Evolutionary conservation across 2,113 vertebrate genomes (phyloP).

Genomic region (Dunckerocampus dactyliophorus): DNA sequence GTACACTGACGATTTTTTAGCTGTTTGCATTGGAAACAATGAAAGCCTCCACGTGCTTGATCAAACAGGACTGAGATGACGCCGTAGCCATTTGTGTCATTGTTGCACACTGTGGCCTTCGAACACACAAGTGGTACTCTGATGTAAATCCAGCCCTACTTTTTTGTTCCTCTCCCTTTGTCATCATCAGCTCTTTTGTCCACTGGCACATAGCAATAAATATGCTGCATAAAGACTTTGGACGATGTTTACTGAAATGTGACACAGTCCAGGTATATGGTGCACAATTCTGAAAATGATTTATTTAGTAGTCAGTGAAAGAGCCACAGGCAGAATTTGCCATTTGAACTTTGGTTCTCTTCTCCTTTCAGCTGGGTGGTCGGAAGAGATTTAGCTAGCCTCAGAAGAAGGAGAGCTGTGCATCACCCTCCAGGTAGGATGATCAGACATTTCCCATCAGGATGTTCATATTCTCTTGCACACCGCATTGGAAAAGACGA

Average conservation of each 20-base stretch:
- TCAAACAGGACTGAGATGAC: constrained; percentile 1
- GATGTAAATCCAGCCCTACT: neutral
- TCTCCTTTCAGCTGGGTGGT: constrained; percentile 12
- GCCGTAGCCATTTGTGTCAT: constrained; percentile 21
- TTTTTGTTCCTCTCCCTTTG: neutral
- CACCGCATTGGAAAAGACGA: neutral
- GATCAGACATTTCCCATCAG: neutral
- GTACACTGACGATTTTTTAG: neutral
- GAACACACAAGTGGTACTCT: constrained; percentile 26
- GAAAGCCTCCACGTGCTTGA: neutral
- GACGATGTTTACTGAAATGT: neutral
- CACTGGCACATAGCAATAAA: neutral
- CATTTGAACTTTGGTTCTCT: neutral
- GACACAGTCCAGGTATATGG: no score
- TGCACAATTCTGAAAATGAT: no score
- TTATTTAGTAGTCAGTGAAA: no score
- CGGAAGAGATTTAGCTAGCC: neutral
- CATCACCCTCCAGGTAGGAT: constrained; percentile 9
- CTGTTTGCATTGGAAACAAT: neutral
- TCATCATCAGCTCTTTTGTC: neutral
- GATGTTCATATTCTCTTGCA: neutral
- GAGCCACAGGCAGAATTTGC: no score
- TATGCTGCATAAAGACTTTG: constrained; percentile 3
- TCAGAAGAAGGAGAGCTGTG: constrained; percentile 1
- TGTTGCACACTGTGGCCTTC: constrained; percentile 10